These are phyloP conservation scores for Aphodius sticticus DNA, from an alignment of 2,888 invertebrate genomes.

Conservation along the genomic window DNA sequence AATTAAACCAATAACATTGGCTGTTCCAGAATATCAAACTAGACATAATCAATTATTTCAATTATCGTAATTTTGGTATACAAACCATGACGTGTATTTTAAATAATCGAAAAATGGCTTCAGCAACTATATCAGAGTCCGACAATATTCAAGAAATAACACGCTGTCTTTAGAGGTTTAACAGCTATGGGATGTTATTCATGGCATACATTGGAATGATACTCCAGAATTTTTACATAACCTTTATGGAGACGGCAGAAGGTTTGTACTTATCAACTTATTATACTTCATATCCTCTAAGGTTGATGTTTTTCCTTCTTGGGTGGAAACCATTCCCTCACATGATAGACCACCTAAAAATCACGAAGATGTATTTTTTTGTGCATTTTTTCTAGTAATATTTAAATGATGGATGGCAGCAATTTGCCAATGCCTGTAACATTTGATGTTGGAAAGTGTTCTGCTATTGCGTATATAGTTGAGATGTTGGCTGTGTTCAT, in stretches of 20 bases:
- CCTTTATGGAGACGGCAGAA: no score
- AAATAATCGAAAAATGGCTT: neutral
- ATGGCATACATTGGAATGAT: no score
- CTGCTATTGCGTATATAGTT: slow-evolving; percentile 33
- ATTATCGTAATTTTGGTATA: no score
- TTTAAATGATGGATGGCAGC: slow-evolving; percentile 29
- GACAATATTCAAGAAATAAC: neutral
- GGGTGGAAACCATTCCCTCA: slow-evolving; percentile 35
- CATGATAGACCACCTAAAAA: slow-evolving; percentile 33
- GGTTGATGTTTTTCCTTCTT: slow-evolving; percentile 42
- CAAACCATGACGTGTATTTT: no score
- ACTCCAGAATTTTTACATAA: no score
- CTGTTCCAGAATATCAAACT: no score
- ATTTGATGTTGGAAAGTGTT: slow-evolving; percentile 30
- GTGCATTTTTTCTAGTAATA: slow-evolving; percentile 25
- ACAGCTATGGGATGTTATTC: no score
- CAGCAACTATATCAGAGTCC: neutral
- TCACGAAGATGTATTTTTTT: slow-evolving; percentile 32
- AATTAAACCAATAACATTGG: no score
- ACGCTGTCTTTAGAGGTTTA: neutral
- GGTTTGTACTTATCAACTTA: no score
- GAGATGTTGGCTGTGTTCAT: slow-evolving; percentile 39
- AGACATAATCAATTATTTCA: no score
- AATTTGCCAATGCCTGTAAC: slow-evolving; percentile 33
- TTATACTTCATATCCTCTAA: no score